Percentiles rank a stretch among this genome's conserved stretches.
phyloP scores from a whole-genome alignment of 2,113 vertebrate genomes.

The Hystrix cristata region DNA sequence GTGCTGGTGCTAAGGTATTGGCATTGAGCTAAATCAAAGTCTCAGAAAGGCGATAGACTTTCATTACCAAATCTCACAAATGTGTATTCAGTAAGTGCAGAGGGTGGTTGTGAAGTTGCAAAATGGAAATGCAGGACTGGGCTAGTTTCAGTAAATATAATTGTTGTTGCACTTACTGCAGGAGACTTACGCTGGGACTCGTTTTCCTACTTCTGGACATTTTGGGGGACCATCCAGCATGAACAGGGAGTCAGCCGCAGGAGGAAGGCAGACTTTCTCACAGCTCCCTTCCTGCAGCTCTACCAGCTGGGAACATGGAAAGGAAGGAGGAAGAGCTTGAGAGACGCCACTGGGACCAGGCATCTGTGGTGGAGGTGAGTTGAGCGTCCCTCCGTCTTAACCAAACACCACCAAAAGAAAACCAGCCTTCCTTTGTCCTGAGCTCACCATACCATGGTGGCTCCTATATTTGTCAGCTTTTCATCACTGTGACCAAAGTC shows the following conservation, averaged over 20 bases:
- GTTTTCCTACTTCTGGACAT: background rate
- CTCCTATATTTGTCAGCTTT: background rate
- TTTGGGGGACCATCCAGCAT: constrained; percentile 7
- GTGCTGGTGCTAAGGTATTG: background rate
- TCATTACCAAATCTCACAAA: background rate
- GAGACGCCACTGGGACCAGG: background rate
- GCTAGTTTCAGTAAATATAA: background rate
- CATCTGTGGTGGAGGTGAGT: constrained; percentile 55
- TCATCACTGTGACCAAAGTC: background rate
- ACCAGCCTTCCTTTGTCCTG: background rate
- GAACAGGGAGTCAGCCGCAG: constrained; percentile 14
- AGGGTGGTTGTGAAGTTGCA: background rate
- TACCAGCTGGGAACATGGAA: background rate
- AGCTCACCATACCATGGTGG: background rate
- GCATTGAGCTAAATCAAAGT: background rate
- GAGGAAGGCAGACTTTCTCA: background rate
- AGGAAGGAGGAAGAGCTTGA: constrained; percentile 48
- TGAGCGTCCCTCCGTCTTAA: background rate
- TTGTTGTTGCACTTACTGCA: constrained; percentile 3
- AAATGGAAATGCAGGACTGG: background rate
- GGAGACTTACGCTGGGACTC: background rate
- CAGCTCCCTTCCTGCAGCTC: background rate
- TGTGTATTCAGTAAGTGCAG: background rate
- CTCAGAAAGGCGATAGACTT: background rate
- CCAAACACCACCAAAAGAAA: background rate